A percentile compares a stretch with the other conserved stretches of the same genome.
phyloP scores from a whole-genome alignment of 2,797 vertebrate genomes.

The Pangasius sanitwongsei region DNA sequence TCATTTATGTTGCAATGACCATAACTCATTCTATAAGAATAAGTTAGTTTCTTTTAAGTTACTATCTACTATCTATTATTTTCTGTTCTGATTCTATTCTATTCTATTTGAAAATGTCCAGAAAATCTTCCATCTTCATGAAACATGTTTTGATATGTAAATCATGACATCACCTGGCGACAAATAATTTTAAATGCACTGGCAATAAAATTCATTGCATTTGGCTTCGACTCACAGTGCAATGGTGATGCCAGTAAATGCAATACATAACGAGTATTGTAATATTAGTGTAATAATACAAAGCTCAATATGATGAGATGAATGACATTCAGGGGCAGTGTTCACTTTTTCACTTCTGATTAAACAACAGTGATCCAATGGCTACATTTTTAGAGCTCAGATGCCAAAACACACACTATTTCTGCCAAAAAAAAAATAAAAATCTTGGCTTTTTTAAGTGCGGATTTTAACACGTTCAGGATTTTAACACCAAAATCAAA shows the following conservation, averaged over 20 bases:
- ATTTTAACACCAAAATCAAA: slow-evolving; percentile 1
- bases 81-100: not conserved
- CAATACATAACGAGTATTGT: not conserved
- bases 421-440: not conserved
- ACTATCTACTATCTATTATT: not conserved
- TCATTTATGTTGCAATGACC: not conserved
- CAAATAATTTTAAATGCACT: slow-evolving; percentile 6
- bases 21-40: not conserved
- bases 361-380: slow-evolving; percentile 12
- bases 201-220: slow-evolving; percentile 5
- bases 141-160: not conserved
- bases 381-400: not conserved
- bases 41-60: not conserved
- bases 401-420: not conserved
- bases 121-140: not conserved
- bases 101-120: not conserved
- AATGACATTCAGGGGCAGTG: not conserved
- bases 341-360: not conserved
- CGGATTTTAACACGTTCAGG: not conserved
- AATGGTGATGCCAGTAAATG: not conserved
- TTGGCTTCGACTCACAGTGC: not conserved
- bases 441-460: not conserved
- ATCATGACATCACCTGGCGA: not conserved
- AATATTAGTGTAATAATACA: not conserved
- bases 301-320: not conserved